Conservation (phyloP, 2,113 vertebrate species). For the Lynx canadensis region DNA sequence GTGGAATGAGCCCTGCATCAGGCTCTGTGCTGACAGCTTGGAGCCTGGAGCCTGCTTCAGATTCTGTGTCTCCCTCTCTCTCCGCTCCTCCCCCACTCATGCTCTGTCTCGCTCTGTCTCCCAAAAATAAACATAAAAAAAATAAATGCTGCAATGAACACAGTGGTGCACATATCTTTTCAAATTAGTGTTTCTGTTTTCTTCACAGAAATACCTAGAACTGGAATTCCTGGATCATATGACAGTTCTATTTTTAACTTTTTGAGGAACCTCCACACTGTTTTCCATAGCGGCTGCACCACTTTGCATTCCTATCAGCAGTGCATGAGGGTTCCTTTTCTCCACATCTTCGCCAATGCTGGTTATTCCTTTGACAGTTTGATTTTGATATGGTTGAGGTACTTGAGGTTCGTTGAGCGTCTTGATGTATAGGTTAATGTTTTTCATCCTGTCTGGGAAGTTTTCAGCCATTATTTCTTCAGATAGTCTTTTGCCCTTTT, state of each 20-base stretch:
- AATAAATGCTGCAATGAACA: not conserved
- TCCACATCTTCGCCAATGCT: not conserved
- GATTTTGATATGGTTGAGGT: not conserved
- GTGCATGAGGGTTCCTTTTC: not conserved
- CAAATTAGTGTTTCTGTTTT: not conserved
- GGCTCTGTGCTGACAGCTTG: no score
- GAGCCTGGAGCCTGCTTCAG: no score
- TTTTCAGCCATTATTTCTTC: not conserved
- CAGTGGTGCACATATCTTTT: not conserved
- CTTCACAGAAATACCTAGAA: not conserved
- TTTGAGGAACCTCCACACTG: not conserved
- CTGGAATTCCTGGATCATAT: not conserved
- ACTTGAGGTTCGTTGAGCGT: not conserved
- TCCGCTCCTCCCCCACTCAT: no score
- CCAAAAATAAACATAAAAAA: no score
- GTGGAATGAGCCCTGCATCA: no score
- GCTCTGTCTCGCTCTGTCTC: no score
- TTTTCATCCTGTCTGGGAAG: not conserved
- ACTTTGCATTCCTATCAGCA: not conserved
- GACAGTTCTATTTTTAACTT: not conserved
- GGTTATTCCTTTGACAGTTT: not conserved
- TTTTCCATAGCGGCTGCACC: not conserved
- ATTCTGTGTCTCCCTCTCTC: no score
- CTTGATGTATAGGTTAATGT: not conserved
- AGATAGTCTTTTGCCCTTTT: not conserved